Conservation (phyloP, 2,797 vertebrate genomes). For the Saxicola maurus region DNA sequence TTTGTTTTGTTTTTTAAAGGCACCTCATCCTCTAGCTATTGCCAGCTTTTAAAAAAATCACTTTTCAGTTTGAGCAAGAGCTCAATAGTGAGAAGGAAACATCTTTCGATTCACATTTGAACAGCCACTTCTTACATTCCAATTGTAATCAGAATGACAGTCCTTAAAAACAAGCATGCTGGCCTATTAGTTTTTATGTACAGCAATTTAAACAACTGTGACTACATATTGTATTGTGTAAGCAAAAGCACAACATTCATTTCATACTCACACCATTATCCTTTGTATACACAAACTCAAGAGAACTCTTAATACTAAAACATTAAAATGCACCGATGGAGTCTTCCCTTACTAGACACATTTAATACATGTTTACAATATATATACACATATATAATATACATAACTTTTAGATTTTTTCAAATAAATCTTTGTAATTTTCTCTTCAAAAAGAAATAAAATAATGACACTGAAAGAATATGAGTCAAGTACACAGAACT, state of each 20-base stretch:
- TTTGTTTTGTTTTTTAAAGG: conserved; percentile 67
- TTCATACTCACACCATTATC: conserved; percentile 68
- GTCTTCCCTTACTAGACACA: conserved; percentile 70
- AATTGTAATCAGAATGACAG: conserved; percentile 77
- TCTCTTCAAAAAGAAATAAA: conserved; percentile 73
- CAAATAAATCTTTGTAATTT: conserved; percentile 77
- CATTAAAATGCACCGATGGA: conserved; percentile 78
- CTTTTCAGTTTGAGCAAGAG: conserved; percentile 62
- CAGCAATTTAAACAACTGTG: conserved; percentile 75
- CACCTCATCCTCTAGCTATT: conserved; percentile 78
- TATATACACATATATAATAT: conserved; percentile 80
- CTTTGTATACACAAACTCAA: conserved; percentile 67
- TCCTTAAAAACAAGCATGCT: conserved; percentile 79
- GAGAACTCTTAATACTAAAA: conserved; percentile 74
- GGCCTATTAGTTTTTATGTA: conserved; percentile 73
- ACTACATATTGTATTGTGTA: conserved; percentile 71
- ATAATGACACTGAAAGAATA: conserved; percentile 69
- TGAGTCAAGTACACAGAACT: conserved; percentile 72
- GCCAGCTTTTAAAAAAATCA: conserved; percentile 58
- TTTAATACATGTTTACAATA: conserved; percentile 75
- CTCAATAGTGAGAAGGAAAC: conserved; percentile 66
- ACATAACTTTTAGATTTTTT: conserved; percentile 77
- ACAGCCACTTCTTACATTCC: conserved; percentile 78
- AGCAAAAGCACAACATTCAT: conserved; percentile 76
- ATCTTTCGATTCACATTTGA: conserved; percentile 77